Percentiles rank a stretch among this genome's conserved stretches.
Conservation (phyloP, 64 coral and sea anemone species). For the Cladopsammia gracilis region DNA sequence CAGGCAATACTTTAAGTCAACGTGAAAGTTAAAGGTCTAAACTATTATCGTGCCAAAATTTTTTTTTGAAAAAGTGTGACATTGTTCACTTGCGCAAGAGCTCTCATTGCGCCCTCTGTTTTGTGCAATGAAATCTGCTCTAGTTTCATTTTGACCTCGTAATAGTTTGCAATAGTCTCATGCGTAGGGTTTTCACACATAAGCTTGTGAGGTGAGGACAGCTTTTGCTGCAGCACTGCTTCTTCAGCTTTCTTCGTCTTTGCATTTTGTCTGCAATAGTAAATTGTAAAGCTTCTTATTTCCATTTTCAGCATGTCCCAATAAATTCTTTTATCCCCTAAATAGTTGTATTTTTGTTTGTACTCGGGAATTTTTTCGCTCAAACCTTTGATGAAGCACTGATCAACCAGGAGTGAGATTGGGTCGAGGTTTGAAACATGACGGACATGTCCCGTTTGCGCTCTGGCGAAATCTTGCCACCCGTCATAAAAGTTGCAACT, state of each 20-base stretch:
- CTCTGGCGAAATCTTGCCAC: no score
- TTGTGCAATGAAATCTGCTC: neutral
- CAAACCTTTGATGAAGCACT: conserved; percentile 32
- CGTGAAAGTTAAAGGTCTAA: no score
- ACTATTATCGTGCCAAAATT: neutral
- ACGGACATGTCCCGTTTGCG: no score
- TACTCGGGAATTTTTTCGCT: conserved; percentile 37
- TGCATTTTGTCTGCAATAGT: no score
- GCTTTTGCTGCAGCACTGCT: no score
- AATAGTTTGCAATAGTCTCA: conserved; percentile 7
- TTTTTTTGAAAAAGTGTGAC: no score
- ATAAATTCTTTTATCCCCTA: conserved; percentile 42
- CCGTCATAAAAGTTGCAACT: no score
- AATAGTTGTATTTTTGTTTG: conserved; percentile 54
- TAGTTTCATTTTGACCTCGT: neutral
- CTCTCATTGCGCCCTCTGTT: conserved; percentile 1
- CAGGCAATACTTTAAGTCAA: no score
- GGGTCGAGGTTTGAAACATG: no score
- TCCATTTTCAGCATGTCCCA: conserved; percentile 57
- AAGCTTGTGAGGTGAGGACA: conserved; percentile 6
- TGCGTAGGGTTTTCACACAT: conserved; percentile 16
- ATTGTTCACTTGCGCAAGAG: no score
- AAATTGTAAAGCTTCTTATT: no score
- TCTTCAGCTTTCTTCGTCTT: no score
- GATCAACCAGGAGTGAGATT: conserved; percentile 49